Base-by-base conservation (phyloP, 2,888 invertebrate species). In the Brenthis daphne region DNA sequence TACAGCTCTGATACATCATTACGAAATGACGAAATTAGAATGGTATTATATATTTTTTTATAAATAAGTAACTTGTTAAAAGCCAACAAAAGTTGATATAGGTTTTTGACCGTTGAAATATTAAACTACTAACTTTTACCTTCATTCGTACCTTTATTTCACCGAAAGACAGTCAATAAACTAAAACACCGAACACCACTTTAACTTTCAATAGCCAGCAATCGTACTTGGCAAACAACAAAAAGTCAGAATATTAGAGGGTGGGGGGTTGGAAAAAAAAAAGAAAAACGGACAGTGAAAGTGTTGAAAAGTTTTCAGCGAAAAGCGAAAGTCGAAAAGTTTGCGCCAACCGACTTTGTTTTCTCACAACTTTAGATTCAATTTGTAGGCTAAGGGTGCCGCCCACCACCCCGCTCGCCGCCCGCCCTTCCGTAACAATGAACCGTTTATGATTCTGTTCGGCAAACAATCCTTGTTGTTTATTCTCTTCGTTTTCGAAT, bases 291-390 rank as follows among this genome's bases (percentile, higher is more conserved):
- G 77, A 81, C 79, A 85, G 89, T 69, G 90, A 90, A 86, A 90
- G 90, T 85, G 83, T 76, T 83, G 78, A 80, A 86, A 90, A 90
- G 84, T 89, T 91, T 85, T 76, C 84, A 80, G 72, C 76, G 80
- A 82, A 90, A 86, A 92, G 89, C 79, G 89, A 92, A 84, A 92
- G 80, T 84, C 79, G 85, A 80, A 87, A 91, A 90, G 87, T 92
- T 90, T 68, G 82, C 77, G 79, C 76, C 76, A 76, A 75, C 78
- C 72, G 85, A 89, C 87, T 88, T 90, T 91, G 91, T 91, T 91
- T 85, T 84, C 37, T 43, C 80, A 77, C 80, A 89, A 91, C 86
- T 90, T 89, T 82, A 82, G 81, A 87, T 88, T 86, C 88, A 86
- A 89, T 90, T 87, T 84, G 83, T 81, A 74, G 84, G 85, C 80